phyloP scores from a whole-genome alignment of 2,113 vertebrate species.

The Oreochromis spilurus region DNA sequence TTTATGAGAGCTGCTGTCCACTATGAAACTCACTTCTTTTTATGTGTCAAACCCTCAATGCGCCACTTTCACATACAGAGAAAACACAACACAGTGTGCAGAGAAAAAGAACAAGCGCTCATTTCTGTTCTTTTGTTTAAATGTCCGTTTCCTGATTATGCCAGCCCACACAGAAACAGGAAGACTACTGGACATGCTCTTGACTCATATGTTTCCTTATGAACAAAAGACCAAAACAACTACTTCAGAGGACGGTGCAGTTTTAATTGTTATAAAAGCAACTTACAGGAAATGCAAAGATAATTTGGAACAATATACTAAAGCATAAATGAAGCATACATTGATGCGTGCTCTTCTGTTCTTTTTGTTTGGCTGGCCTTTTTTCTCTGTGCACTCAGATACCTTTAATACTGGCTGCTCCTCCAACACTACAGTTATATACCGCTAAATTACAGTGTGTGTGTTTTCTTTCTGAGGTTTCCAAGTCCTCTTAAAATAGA shows the following conservation, averaged over 20 bases:
- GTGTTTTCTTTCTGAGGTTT: slow-evolving; percentile 18
- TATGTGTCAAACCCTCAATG: not conserved
- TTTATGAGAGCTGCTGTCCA: not conserved
- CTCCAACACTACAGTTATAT: slow-evolving; percentile 18
- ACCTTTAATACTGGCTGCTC: slow-evolving; percentile 11
- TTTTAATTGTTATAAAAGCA: not conserved
- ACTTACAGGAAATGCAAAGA: not conserved
- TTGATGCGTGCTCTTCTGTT: not conserved
- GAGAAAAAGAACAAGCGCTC: not conserved
- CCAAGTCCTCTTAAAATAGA: slow-evolving; percentile 58
- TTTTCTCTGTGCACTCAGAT: slow-evolving; percentile 10
- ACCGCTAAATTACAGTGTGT: slow-evolving; percentile 60
- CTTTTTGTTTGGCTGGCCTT: not conserved
- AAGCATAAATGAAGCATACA: not conserved
- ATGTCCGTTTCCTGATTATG: not conserved
- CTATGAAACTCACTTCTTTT: not conserved
- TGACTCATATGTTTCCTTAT: not conserved
- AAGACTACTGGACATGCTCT: not conserved
- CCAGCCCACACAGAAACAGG: not conserved
- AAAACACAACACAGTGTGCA: not conserved
- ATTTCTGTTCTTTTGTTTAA: not conserved
- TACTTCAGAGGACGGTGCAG: not conserved
- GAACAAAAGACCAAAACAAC: not conserved
- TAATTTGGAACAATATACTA: not conserved
- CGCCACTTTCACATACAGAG: not conserved